phyloP scores from a whole-genome alignment of 2,797 vertebrate genomes.

The Zenarchopterus dispar region DNA sequence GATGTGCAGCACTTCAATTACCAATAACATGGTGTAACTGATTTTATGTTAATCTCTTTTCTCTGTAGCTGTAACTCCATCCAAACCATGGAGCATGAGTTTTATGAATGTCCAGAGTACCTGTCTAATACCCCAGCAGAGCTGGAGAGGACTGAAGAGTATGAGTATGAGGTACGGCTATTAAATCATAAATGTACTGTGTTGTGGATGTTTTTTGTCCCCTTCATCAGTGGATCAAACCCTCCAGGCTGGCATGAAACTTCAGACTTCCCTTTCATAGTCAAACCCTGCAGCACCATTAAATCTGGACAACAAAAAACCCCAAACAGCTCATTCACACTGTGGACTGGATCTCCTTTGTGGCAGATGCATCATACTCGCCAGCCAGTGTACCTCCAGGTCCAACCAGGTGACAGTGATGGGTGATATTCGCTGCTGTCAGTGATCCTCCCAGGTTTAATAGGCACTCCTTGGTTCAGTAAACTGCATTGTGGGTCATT shows the following conservation, averaged over 20 bases:
- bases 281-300: too few species aligned
- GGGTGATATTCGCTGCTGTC: constrained; percentile 45
- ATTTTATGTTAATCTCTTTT: constrained; percentile 10
- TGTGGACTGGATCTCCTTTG: constrained; percentile 10
- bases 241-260: too few species aligned
- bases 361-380: constrained; percentile 34
- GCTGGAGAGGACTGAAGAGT: constrained; percentile 90
- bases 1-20: background rate
- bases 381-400: constrained; percentile 30
- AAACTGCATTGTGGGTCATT: constrained; percentile 74
- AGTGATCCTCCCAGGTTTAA: constrained; percentile 54
- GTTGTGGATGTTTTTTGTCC: background rate
- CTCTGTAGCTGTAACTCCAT: constrained; percentile 91
- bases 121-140: constrained; percentile 88
- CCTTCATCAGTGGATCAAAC: background rate
- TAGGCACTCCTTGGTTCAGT: constrained; percentile 74
- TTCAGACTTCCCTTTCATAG: too few species aligned
- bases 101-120: constrained; percentile 94
- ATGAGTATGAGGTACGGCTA: constrained; percentile 91
- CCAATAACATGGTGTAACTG: background rate
- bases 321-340: background rate
- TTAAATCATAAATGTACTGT: background rate
- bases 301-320: background rate
- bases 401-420: constrained; percentile 57
- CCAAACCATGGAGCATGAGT: constrained; percentile 93